phyloP scores from a whole-genome alignment of 2,888 invertebrate genomes.

The Eupithecia dodoneata region DNA sequence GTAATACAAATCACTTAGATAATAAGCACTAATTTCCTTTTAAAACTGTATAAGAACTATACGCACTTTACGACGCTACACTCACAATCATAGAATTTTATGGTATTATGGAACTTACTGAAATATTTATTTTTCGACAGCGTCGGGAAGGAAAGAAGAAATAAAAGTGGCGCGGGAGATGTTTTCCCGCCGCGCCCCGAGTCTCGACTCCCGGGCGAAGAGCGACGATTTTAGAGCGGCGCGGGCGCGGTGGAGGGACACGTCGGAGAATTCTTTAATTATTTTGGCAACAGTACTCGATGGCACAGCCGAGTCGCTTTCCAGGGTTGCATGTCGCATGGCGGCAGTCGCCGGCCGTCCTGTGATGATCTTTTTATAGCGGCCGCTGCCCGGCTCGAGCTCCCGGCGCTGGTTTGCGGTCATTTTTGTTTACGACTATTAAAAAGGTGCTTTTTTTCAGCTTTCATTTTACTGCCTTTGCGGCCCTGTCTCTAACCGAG shows the following conservation, averaged over 20 bases:
- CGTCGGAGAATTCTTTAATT: conserved; percentile 89
- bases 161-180: conserved; percentile 84
- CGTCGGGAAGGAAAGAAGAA: conserved; percentile 84
- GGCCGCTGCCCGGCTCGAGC: conserved; percentile 80
- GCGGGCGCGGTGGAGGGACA: conserved; percentile 86
- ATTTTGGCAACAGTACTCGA: conserved; percentile 89
- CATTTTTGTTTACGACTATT: conserved; percentile 62
- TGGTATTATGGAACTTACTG: conserved; percentile 76
- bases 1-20: conserved; percentile 79
- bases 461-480: conserved; percentile 11
- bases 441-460: conserved; percentile 53
- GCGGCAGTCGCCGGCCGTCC: conserved; percentile 75
- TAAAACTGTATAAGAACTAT: conserved; percentile 59
- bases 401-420: conserved; percentile 65
- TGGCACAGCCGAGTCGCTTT: conserved; percentile 83
- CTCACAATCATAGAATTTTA: conserved; percentile 67
- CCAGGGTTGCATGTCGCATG: conserved; percentile 84
- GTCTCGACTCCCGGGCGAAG: conserved; percentile 84
- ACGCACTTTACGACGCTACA: conserved; percentile 68
- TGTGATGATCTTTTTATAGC: conserved; percentile 84
- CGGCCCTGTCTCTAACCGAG: conserved; percentile 1
- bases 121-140: conserved; percentile 78
- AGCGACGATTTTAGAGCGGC: conserved; percentile 85
- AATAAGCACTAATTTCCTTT: conserved; percentile 67
- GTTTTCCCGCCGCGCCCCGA: conserved; percentile 84